A percentile compares a stretch with the other conserved stretches of the same genome.
Evolutionary conservation across 2,888 invertebrate genomes (phyloP).

Genomic region (Helleia helle): DNA sequence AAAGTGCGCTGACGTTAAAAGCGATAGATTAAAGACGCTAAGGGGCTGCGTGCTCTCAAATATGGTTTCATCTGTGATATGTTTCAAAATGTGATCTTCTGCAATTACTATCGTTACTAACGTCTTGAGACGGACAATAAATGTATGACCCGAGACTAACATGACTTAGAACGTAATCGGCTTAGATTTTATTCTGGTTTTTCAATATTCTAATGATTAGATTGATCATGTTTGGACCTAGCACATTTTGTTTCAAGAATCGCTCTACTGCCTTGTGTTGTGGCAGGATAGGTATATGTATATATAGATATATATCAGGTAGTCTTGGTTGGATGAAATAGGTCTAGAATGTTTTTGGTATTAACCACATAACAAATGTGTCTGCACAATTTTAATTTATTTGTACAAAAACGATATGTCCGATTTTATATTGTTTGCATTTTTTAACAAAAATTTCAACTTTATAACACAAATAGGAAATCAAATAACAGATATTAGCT

Average conservation of each 20-base stretch:
- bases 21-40: conserved; percentile 9
- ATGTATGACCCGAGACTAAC: conserved; percentile 15
- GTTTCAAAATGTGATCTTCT: conserved; percentile 39
- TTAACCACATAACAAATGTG: neutral
- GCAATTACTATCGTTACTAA: conserved; percentile 36
- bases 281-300: too few relatives aligned
- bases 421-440: conserved; percentile 6
- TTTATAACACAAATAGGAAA: too few relatives aligned
- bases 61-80: conserved; percentile 37
- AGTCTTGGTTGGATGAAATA: neutral
- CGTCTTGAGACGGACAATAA: conserved; percentile 32
- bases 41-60: conserved; percentile 3
- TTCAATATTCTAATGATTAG: too few relatives aligned
- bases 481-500: neutral
- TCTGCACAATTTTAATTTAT: too few relatives aligned
- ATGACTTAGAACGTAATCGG: conserved; percentile 1
- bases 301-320: too few relatives aligned
- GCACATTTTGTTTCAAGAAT: too few relatives aligned
- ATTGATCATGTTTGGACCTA: too few relatives aligned
- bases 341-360: neutral
- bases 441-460: neutral
- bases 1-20: conserved; percentile 10
- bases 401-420: too few relatives aligned
- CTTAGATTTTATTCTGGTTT: neutral
- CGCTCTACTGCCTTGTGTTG: neutral